Percentiles rank a stretch among this genome's conserved stretches.
phyloP scores from a whole-genome alignment of 2,888 invertebrate genomes.

The Entomobrya multifasciata region DNA sequence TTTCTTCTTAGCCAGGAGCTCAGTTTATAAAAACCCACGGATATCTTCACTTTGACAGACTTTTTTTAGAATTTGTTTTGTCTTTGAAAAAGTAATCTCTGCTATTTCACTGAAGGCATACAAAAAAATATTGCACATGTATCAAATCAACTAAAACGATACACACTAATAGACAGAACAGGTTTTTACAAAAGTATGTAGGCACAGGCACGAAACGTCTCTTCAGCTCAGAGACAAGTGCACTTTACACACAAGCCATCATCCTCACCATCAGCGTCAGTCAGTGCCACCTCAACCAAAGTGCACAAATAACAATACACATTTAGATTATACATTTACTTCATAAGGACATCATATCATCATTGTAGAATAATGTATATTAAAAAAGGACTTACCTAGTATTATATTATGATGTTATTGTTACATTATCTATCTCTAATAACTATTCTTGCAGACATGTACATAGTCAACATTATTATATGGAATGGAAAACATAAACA shows the following conservation, averaged over 20 bases:
- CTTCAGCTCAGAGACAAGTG: not conserved
- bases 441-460: not conserved
- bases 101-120: not conserved
- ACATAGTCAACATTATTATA: not conserved
- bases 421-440: conserved; percentile 15
- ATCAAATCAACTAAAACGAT: conserved; percentile 13
- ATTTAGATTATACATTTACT: not conserved
- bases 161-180: conserved; percentile 44
- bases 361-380: too few species aligned
- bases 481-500: conserved; percentile 28
- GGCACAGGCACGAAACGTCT: not conserved
- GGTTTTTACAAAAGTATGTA: conserved; percentile 55
- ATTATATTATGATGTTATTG: not conserved
- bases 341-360: too few species aligned
- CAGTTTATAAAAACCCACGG: conserved; percentile 27
- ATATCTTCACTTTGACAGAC: conserved; percentile 46
- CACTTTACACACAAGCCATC: not conserved
- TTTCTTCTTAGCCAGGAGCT: conserved; percentile 2
- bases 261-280: not conserved
- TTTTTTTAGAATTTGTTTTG: conserved; percentile 3
- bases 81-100: conserved; percentile 10
- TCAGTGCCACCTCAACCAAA: not conserved
- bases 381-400: not conserved
- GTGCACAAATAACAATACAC: not conserved
- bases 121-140: conserved; percentile 29